Conservation (phyloP, 2,888 invertebrate species). For the Phyllotreta striolata region DNA sequence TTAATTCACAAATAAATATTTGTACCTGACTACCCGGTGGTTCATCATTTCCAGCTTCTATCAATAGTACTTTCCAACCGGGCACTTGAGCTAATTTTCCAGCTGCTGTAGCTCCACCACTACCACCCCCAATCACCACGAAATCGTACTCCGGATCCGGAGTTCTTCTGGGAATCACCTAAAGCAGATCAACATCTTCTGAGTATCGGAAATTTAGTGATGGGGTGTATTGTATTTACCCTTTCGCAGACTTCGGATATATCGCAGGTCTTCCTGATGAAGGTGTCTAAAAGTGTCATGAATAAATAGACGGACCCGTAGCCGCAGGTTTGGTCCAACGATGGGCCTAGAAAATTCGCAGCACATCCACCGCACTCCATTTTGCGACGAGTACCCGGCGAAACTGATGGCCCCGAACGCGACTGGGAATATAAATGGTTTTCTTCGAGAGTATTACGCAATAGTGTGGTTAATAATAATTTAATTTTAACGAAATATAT, state of each 20-base stretch:
- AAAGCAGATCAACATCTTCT: not conserved
- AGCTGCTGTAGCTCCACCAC: slow-evolving; percentile 72
- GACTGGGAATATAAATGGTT: slow-evolving; percentile 32
- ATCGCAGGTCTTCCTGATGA: slow-evolving; percentile 67
- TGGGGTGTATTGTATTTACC: slow-evolving; percentile 50
- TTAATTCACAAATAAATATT: not conserved
- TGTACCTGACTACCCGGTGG: slow-evolving; percentile 65
- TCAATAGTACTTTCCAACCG: slow-evolving; percentile 73
- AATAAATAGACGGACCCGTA: slow-evolving; percentile 69
- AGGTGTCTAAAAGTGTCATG: slow-evolving; percentile 71
- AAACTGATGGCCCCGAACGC: slow-evolving; percentile 23
- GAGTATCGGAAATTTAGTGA: not conserved
- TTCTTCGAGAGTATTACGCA: slow-evolving; percentile 11
- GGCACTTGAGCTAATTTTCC: slow-evolving; percentile 70
- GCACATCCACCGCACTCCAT: slow-evolving; percentile 67
- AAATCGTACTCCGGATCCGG: slow-evolving; percentile 70
- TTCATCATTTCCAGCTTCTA: slow-evolving; percentile 78
- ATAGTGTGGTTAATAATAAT: slow-evolving; percentile 13
- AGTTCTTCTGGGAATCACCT: slow-evolving; percentile 54
- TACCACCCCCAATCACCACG: slow-evolving; percentile 72
- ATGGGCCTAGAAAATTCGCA: slow-evolving; percentile 64
- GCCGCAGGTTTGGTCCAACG: slow-evolving; percentile 66
- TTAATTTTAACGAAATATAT: not conserved
- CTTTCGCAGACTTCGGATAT: slow-evolving; percentile 70
- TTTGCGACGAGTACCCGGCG: slow-evolving; percentile 23